Evolutionary conservation across 2,797 vertebrate genomes (phyloP).

Genomic region (Acipenser oxyrinchus): DNA sequence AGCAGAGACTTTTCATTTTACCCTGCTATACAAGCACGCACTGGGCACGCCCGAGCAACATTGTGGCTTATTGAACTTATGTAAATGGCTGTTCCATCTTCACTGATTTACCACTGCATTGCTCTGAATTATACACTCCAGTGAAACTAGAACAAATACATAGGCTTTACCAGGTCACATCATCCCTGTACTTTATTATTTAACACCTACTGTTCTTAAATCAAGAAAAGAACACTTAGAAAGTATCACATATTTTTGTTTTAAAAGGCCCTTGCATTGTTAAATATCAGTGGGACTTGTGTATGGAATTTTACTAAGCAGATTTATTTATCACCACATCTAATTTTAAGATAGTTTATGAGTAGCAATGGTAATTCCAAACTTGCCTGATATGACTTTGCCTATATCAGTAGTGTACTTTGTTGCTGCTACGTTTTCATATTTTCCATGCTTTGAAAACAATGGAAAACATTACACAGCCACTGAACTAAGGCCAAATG

Average conservation of each 20-base stretch:
- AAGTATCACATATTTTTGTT: background rate
- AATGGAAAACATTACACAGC: constrained; percentile 43
- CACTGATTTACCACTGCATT: constrained; percentile 23
- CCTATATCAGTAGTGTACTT: constrained; percentile 1
- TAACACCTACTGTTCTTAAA: constrained; percentile 11
- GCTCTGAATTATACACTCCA: constrained; percentile 18
- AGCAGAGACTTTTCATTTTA: constrained; percentile 64
- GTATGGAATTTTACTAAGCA: constrained; percentile 21
- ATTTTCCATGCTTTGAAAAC: constrained; percentile 20
- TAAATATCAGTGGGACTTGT: background rate
- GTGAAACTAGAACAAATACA: constrained; percentile 23
- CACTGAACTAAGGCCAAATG: constrained; percentile 25
- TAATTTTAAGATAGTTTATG: constrained; percentile 37
- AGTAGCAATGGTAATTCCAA: background rate
- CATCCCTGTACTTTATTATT: too few species aligned
- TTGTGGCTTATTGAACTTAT: constrained; percentile 14
- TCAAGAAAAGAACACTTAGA: background rate
- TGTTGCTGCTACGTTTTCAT: background rate
- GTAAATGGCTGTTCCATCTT: constrained; percentile 15
- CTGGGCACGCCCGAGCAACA: constrained; percentile 20
- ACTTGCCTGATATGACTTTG: constrained; percentile 18
- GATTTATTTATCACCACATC: constrained; percentile 41
- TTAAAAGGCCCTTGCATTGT: background rate
- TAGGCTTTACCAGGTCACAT: too few species aligned
- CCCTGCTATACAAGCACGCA: constrained; percentile 38